Conservation (phyloP, 2,888 invertebrate species). For the Meghimatium bilineatum region DNA sequence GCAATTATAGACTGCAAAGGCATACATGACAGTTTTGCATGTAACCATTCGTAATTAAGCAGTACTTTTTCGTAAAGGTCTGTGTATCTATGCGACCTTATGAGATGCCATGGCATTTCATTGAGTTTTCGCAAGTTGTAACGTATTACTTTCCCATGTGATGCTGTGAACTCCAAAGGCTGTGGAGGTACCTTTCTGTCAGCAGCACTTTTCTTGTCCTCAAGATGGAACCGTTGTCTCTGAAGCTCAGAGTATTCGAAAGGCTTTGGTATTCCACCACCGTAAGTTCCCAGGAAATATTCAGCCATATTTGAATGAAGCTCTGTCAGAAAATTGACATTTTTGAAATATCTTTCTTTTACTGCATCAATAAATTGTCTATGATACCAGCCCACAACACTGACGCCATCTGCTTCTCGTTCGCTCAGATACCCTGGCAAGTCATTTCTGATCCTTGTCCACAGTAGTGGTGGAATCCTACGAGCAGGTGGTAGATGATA, state of each 20-base stretch:
- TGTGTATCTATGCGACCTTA: slow-evolving; percentile 87
- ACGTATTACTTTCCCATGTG: slow-evolving; percentile 90
- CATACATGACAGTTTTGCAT: slow-evolving; percentile 95
- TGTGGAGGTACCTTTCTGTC: slow-evolving; percentile 94
- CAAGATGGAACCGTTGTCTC: slow-evolving; percentile 83
- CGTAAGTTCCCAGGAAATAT: slow-evolving; percentile 98
- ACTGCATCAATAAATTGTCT: slow-evolving; percentile 91
- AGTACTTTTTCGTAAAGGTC: slow-evolving; percentile 79
- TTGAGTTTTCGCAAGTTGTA: slow-evolving; percentile 94
- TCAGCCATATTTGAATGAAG: slow-evolving; percentile 98
- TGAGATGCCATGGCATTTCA: slow-evolving; percentile 95
- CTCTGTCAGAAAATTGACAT: slow-evolving; percentile 96
- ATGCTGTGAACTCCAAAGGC: slow-evolving; percentile 91
- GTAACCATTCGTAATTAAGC: slow-evolving; percentile 98
- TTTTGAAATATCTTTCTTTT: slow-evolving; percentile 95
- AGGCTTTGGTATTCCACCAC: slow-evolving; percentile 93
- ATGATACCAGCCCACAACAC: slow-evolving; percentile 99
- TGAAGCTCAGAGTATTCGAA: slow-evolving; percentile 98
- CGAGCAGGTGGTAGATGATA: slow-evolving; percentile 98
- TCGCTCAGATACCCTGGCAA: slow-evolving; percentile 96
- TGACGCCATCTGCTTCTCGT: slow-evolving; percentile 97
- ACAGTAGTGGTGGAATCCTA: slow-evolving; percentile 94
- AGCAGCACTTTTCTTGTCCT: slow-evolving; percentile 82
- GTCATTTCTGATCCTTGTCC: slow-evolving; percentile 98
- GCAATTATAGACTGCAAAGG: slow-evolving; percentile 95